A percentile compares a stretch with the other conserved stretches of the same genome.
These are phyloP conservation scores for Alauda arvensis DNA, from an alignment of 2,797 vertebrate genomes.

Conservation along the genomic window DNA sequence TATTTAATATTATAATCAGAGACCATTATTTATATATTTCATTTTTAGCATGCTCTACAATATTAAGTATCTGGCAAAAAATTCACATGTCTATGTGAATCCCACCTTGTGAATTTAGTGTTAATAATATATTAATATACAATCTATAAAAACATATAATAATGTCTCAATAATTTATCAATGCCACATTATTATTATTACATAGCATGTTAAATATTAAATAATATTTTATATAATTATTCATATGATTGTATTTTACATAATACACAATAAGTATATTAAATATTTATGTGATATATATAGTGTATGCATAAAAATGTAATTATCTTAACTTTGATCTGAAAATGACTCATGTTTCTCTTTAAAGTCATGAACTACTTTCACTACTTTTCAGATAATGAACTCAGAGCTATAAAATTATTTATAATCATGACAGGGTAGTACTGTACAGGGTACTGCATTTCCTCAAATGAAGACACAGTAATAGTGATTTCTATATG, in stretches of 20 bases:
- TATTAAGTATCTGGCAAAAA: neutral
- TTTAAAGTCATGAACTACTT: neutral
- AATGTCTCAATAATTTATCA: neutral
- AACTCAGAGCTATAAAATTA: neutral
- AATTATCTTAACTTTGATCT: neutral
- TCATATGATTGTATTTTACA: neutral
- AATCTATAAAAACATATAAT: neutral
- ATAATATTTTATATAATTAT: neutral
- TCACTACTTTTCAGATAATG: neutral
- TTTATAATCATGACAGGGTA: neutral
- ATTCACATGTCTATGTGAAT: neutral
- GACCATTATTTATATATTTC: neutral
- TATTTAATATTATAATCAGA: neutral
- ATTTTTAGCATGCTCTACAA: neutral
- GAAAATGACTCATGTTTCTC: neutral
- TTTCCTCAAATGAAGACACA: neutral
- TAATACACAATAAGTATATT: neutral
- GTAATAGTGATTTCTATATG: neutral
- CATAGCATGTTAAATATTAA: too few species aligned
- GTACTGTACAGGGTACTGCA: neutral
- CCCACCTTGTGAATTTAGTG: neutral
- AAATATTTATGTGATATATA: neutral
- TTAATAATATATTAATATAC: neutral
- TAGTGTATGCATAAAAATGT: neutral
- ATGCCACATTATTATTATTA: rapidly evolving